Evolutionary conservation across 2,888 invertebrate genomes (phyloP), one percentile per base, ranked within the genome.

Genomic region (Euproctis similis): DNA sequence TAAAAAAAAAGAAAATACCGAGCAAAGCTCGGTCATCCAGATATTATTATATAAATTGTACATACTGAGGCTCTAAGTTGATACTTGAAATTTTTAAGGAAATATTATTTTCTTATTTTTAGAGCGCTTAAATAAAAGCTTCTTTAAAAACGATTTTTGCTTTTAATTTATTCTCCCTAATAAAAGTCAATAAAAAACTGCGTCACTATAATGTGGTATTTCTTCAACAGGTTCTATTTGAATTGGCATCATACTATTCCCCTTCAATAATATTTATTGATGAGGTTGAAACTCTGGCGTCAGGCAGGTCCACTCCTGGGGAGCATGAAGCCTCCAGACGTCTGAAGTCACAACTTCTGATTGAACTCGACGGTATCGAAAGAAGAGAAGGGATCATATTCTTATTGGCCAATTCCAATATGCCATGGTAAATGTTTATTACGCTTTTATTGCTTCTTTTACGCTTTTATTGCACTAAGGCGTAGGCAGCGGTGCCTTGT

Each of bases 181-280:
- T 5, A 8, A n/a, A 7, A 4, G 7, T 18, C 8, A 6, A 18
- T 2, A 6, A n/a, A 6, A 6, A 2, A 2, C 2, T 18, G 8
- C 18, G 4, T n/a, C 18, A 7, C 2, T 18, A 7, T 8, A n/a
- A n/a, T n/a, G n/a, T 14, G 6, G 6, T 14, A 6, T n/a, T 21
- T 10, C 11, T 3, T 2, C 9, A 20, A 20, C 5, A 34, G 92
- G 90, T 95, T 0, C 80, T 97, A 23, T 96, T 96, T 68, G 94
- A 96, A 47, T 84, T 96, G 72, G 97, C 97, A 0, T 87, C 90
- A 18, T 88, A 90, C 61, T 91, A 93, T 59, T 90, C 95, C 0
- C 97, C 97, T 0, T 92, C 96, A 0, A 92, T 95, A 6, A 93
- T 97, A 52, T 97, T 97, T 71, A 88, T 97, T 26, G 97, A 97